Evolutionary conservation across 2,888 invertebrate genomes (phyloP).

Genomic region (Malacosoma neustria): DNA sequence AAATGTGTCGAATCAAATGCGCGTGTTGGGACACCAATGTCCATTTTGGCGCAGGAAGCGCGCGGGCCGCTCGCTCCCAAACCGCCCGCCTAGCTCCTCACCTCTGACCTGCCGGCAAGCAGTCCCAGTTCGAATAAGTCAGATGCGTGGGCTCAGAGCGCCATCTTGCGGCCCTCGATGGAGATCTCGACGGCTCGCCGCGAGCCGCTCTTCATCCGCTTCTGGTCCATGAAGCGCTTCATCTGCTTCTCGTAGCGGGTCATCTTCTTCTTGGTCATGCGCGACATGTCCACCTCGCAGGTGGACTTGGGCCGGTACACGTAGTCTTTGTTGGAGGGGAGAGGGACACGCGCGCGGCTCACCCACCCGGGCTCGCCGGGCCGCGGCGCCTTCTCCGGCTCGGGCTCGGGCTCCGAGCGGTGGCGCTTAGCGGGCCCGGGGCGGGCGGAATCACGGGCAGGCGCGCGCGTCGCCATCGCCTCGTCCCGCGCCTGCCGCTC

Average conservation of each 20-base stretch:
- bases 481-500: slow-evolving; percentile 91
- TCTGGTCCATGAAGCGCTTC: slow-evolving; percentile 91
- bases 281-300: slow-evolving; percentile 88
- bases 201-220: slow-evolving; percentile 84
- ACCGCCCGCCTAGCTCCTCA: no score
- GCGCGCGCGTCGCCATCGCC: slow-evolving; percentile 48
- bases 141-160: slow-evolving; percentile 75
- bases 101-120: no score
- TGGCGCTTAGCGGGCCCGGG: slow-evolving; percentile 76
- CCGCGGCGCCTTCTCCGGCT: slow-evolving; percentile 74
- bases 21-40: no score
- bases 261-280: slow-evolving; percentile 88
- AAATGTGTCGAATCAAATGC: no score
- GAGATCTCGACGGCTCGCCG: slow-evolving; percentile 94
- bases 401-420: slow-evolving; percentile 33
- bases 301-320: slow-evolving; percentile 95
- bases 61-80: no score
- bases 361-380: slow-evolving; percentile 98
- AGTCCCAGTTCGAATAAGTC: no score
- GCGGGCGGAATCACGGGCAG: slow-evolving; percentile 77
- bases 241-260: slow-evolving; percentile 94
- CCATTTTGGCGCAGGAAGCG: no score
- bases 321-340: slow-evolving; percentile 97
- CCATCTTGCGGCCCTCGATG: slow-evolving; percentile 97
- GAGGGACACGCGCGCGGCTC: slow-evolving; percentile 93